phyloP scores from a whole-genome alignment of 1,140 invertebrate genomes.

The Frieseomelitta varia region DNA sequence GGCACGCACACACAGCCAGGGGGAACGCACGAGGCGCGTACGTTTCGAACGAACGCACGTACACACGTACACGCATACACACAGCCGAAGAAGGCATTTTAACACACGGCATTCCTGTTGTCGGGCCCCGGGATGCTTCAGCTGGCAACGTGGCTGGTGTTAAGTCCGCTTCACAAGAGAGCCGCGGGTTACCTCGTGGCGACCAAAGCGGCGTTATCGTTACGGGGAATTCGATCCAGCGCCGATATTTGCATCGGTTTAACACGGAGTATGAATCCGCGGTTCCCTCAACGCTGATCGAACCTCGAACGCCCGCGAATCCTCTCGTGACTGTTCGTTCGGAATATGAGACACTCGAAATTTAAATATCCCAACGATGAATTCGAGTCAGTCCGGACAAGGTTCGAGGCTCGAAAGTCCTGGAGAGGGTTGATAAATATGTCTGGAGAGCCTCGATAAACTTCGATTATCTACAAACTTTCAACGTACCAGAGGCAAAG shows the following conservation, averaged over 20 bases:
- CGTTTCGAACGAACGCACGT: slow-evolving; percentile 34
- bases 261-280: slow-evolving; percentile 35
- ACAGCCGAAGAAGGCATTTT: slow-evolving; percentile 77
- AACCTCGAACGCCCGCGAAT: not conserved
- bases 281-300: too few relatives aligned
- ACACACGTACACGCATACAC: slow-evolving; percentile 43
- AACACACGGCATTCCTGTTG: slow-evolving; percentile 81
- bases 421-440: too few relatives aligned
- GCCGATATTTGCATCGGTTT: slow-evolving; percentile 53
- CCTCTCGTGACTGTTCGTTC: not conserved
- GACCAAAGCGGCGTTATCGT: slow-evolving; percentile 34
- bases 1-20: slow-evolving; percentile 39
- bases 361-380: too few relatives aligned
- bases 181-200: slow-evolving; percentile 45
- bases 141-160: slow-evolving; percentile 79
- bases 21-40: slow-evolving; percentile 55
- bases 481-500: too few relatives aligned
- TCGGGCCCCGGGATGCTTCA: slow-evolving; percentile 76
- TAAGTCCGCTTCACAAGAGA: slow-evolving; percentile 68
- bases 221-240: slow-evolving; percentile 56
- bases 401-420: too few relatives aligned
- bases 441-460: too few relatives aligned
- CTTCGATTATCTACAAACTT: too few relatives aligned
- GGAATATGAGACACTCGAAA: not conserved
- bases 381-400: too few relatives aligned